Base-by-base conservation (phyloP, 2,888 invertebrate species). In the Pterobdella sp. region DNA sequence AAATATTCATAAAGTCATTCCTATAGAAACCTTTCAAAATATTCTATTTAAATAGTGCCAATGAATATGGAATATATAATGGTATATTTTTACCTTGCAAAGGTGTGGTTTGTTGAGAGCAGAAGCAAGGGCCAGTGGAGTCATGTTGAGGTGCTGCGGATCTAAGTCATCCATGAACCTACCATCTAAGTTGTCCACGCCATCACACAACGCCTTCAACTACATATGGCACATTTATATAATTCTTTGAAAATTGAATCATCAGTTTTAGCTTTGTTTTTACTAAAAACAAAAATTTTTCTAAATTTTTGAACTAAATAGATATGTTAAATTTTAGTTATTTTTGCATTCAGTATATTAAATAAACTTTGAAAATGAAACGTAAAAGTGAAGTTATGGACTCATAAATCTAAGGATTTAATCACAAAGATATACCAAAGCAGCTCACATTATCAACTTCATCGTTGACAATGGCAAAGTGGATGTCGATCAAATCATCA, bases 41-140 rank as follows among this genome's bases (percentile, higher is more conserved):
- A 42, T 42, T 42, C 22, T 42, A 42, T 14, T 14, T 14, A 7
- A 42, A 42, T 42, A 42, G 49, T 22, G 7, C 49, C 22, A 14
- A 14, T 42, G 22, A 42, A 42, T 7, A 14, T 42, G 7, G 49
- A 42, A 42, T 14, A 42, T 7, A 42, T 42, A 14, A 7, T 14
- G 14, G n/a, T 14, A 10, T n/a, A n/a, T 52, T 68, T 49, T 7
- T 36, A 77, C 77, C 74, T 72, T 69, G 35, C 73, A 76, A 18
- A 75, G 72, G 1, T 75, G 34, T 35, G 69, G 42, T 69, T 76
- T 77, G 66, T 78, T 76, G 70, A 78, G 76, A 10, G 78, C 78
- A 34, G 77, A 74, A n/a, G 78, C 76, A 22, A 78, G 75, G 18
- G 77, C 77, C 32, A 78, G 72, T 0, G 78, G 77, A 1, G 78